phyloP scores from a whole-genome alignment of 2,113 vertebrate species.

The Cygnus atratus region DNA sequence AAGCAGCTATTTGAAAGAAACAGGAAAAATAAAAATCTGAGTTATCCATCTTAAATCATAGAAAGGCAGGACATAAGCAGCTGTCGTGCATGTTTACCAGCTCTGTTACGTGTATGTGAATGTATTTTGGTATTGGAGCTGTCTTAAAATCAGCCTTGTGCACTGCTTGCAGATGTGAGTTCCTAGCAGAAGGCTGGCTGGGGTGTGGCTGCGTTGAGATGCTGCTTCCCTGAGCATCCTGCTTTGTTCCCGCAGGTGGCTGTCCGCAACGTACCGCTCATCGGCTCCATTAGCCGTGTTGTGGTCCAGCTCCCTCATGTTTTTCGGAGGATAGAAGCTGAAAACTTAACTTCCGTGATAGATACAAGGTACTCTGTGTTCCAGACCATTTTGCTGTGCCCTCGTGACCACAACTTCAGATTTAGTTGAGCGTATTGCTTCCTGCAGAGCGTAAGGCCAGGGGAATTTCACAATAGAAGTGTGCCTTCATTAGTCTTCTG shows the following conservation, averaged over 20 bases:
- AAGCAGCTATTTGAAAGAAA: neutral
- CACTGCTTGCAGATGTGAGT: neutral
- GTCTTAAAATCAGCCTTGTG: neutral
- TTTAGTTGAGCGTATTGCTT: neutral
- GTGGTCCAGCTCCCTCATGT: constrained; percentile 94
- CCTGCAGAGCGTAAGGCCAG: neutral
- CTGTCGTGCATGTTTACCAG: neutral
- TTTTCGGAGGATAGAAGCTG: constrained; percentile 86
- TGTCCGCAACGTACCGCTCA: constrained; percentile 80
- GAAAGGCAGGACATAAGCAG: neutral
- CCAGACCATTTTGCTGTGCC: neutral
- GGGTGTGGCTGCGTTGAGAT: neutral
- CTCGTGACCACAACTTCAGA: neutral
- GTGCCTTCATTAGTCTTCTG: neutral
- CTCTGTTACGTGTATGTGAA: too few species aligned
- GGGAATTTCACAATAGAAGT: too few species aligned
- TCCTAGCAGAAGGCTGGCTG: neutral
- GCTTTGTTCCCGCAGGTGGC: constrained; percentile 75
- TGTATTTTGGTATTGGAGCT: neutral
- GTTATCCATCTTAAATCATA: neutral
- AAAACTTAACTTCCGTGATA: constrained; percentile 76
- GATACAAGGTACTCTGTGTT: constrained; percentile 80
- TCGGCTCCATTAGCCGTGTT: constrained; percentile 90
- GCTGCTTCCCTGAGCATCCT: neutral
- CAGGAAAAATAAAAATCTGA: neutral